These are phyloP conservation scores for Cosmorhoe ocellata DNA, from an alignment of 2,888 invertebrate species.

Conservation along the genomic window DNA sequence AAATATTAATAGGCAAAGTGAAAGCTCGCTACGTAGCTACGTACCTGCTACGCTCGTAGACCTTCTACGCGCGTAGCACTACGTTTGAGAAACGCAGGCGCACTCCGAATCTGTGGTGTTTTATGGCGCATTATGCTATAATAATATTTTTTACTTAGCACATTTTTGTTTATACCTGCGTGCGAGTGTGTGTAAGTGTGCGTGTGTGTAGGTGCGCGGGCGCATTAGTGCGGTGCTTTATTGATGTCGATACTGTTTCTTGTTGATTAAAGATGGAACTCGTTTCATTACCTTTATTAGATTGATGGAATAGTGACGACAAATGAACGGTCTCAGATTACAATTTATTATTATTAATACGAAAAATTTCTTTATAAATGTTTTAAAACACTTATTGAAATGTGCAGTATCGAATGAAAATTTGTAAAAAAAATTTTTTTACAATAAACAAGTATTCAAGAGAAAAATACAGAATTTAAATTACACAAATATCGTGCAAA, in stretches of 20 bases:
- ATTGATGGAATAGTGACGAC: background rate
- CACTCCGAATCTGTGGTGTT: constrained; percentile 61
- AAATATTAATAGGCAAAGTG: too few species aligned
- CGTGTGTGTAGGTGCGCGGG: constrained; percentile 50
- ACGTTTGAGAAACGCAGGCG: constrained; percentile 61
- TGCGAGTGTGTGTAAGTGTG: constrained; percentile 35
- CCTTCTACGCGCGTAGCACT: constrained; percentile 38
- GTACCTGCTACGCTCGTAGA: constrained; percentile 40
- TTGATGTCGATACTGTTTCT: constrained; percentile 23
- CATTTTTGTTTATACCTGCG: constrained; percentile 68
- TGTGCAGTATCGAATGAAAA: too few species aligned
- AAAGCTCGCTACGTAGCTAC: constrained; percentile 39
- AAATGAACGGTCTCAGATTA: background rate
- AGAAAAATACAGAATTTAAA: too few species aligned
- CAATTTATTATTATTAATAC: too few species aligned
- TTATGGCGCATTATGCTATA: constrained; percentile 78
- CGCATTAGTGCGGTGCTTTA: constrained; percentile 40
- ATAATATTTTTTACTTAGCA: constrained; percentile 82
- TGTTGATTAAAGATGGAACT: constrained; percentile 13
- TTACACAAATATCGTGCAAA: too few species aligned
- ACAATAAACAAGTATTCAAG: too few species aligned
- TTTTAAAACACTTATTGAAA: too few species aligned
- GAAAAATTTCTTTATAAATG: too few species aligned
- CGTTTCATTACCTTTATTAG: constrained; percentile 13
- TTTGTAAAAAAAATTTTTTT: too few species aligned